Percentiles rank a stretch among this genome's conserved stretches.
Evolutionary conservation across 2,113 vertebrate species (phyloP).

Genomic region (Otus sunia): DNA sequence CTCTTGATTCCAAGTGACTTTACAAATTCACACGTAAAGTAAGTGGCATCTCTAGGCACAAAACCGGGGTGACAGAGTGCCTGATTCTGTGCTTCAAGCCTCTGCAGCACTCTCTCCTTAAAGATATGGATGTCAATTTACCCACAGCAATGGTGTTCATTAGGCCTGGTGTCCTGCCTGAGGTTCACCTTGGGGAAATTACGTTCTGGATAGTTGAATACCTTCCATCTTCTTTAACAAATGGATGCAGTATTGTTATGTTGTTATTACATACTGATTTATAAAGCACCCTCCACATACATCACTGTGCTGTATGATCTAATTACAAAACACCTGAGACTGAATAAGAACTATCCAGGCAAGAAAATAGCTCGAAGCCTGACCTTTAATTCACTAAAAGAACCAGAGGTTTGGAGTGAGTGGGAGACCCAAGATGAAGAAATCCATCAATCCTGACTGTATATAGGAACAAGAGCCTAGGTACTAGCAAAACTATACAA

Average conservation of each 20-base stretch:
- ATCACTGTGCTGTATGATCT: constrained; percentile 11
- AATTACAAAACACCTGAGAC: constrained; percentile 22
- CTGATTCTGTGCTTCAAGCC: neutral
- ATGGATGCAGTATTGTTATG: neutral
- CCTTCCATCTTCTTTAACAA: neutral
- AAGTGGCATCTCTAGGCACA: neutral
- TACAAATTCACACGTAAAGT: neutral
- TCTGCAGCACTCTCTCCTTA: neutral
- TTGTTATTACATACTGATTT: constrained; percentile 36
- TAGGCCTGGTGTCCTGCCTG: neutral
- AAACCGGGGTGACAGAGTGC: neutral
- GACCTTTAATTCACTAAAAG: constrained; percentile 11
- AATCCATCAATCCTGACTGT: neutral
- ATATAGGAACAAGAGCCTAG: neutral
- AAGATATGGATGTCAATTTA: neutral
- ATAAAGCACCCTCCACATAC: constrained; percentile 13
- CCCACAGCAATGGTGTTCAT: neutral
- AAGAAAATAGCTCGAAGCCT: constrained; percentile 27
- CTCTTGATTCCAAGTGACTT: constrained; percentile 10
- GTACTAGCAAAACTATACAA: neutral
- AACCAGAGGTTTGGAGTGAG: neutral
- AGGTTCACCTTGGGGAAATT: constrained; percentile 29
- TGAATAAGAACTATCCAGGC: neutral
- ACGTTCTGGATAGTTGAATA: neutral
- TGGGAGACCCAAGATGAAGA: neutral